Percentiles rank a stretch among this genome's conserved stretches.
Conservation (phyloP, 2,888 invertebrate species). For the Phania funesta region DNA sequence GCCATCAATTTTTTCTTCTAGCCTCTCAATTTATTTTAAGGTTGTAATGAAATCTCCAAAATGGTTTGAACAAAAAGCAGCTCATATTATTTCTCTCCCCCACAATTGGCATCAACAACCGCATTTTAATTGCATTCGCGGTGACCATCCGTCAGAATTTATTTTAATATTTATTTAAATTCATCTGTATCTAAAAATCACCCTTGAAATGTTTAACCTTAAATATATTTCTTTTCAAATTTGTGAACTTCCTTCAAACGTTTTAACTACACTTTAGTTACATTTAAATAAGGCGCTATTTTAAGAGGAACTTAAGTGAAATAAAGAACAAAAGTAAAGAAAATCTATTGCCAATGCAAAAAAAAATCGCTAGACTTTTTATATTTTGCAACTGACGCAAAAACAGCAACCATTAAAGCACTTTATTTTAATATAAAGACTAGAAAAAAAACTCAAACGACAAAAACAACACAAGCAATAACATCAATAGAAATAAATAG, state of each 20-base stretch:
- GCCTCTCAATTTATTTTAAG: too few relatives aligned
- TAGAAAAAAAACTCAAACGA: slow-evolving; percentile 33
- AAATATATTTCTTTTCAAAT: not conserved
- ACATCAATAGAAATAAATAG: slow-evolving; percentile 23
- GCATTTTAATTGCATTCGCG: too few relatives aligned
- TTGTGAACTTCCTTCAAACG: not conserved
- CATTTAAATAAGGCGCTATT: not conserved
- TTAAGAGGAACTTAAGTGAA: not conserved
- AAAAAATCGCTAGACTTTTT: slow-evolving; percentile 47
- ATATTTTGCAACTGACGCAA: slow-evolving; percentile 5
- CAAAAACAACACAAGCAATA: slow-evolving; percentile 18
- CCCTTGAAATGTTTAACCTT: too few relatives aligned
- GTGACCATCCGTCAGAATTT: too few relatives aligned
- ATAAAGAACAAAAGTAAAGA: not conserved
- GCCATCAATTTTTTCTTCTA: too few relatives aligned
- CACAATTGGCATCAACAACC: too few relatives aligned
- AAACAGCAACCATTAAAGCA: slow-evolving; percentile 57
- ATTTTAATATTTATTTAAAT: too few relatives aligned
- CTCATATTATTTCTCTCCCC: too few relatives aligned
- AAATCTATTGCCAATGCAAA: slow-evolving; percentile 57
- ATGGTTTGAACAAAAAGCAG: too few relatives aligned
- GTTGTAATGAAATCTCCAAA: too few relatives aligned
- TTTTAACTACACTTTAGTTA: not conserved
- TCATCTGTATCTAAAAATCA: too few relatives aligned
- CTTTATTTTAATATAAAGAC: slow-evolving; percentile 63